These are phyloP conservation scores for Melanotaenia parkinsoni DNA, from an alignment of 2,797 vertebrate species.

Conservation along the genomic window DNA sequence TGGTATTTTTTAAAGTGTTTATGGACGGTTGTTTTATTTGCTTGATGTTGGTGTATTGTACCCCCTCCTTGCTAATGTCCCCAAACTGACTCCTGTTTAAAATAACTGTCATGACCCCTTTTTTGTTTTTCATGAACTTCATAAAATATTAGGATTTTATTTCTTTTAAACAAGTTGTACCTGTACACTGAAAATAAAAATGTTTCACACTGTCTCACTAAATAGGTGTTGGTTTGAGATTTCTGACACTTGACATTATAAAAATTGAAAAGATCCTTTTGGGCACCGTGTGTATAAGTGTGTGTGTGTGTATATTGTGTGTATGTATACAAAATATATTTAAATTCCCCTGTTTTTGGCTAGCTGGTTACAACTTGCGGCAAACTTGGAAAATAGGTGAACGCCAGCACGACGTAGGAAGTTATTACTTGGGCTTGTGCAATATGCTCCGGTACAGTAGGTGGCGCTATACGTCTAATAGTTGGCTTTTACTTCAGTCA, in stretches of 20 bases:
- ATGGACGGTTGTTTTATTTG: conserved; percentile 72
- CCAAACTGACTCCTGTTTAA: conserved; percentile 22
- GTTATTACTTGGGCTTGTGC: background rate
- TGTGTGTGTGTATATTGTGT: too few species aligned
- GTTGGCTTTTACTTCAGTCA: background rate
- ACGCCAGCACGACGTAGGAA: background rate
- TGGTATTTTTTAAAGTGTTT: conserved; percentile 62
- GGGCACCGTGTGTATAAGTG: background rate
- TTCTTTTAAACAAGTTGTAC: conserved; percentile 75
- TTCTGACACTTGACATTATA: background rate
- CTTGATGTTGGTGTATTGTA: conserved; percentile 50
- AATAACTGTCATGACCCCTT: conserved; percentile 22
- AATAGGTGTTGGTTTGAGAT: conserved; percentile 7
- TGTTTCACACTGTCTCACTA: conserved; percentile 73
- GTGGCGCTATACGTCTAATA: background rate
- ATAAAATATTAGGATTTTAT: conserved; percentile 69
- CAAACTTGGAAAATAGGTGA: too few species aligned
- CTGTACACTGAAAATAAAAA: conserved; percentile 83
- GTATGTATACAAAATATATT: too few species aligned
- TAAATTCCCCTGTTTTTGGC: too few species aligned
- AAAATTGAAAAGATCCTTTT: too few species aligned
- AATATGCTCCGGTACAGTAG: background rate
- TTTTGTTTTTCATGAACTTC: conserved; percentile 24
- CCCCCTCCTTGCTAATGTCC: conserved; percentile 33
- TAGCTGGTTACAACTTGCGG: too few species aligned